Conservation (phyloP, 2,797 vertebrate genomes). For the Caiman crocodilus region DNA sequence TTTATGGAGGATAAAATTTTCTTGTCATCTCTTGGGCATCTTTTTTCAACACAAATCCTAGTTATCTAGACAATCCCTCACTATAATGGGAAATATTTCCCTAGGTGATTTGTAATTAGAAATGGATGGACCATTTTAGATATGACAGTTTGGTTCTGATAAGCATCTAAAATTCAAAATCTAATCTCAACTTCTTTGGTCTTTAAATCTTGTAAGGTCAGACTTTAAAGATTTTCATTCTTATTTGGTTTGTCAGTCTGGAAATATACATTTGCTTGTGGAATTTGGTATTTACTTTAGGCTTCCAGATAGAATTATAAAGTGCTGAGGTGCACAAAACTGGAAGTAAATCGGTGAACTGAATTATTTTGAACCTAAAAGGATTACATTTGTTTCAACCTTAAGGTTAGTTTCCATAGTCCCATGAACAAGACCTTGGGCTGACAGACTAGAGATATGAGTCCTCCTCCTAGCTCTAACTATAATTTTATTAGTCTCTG, state of each 20-base stretch:
- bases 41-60: background rate
- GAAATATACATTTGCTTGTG: background rate
- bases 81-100: constrained; percentile 4
- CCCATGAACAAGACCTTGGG: background rate
- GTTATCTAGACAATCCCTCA: background rate
- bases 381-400: background rate
- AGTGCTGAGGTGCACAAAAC: background rate
- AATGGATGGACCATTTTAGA: background rate
- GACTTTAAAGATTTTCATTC: background rate
- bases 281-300: background rate
- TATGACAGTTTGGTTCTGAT: background rate
- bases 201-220: background rate
- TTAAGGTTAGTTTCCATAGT: background rate
- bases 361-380: background rate
- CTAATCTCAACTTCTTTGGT: background rate
- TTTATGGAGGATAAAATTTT: background rate
- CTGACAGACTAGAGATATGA: background rate
- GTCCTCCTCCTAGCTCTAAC: background rate
- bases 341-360: fast-evolving
- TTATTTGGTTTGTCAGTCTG: background rate
- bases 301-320: background rate
- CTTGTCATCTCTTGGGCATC: background rate
- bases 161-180: background rate
- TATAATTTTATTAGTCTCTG: background rate
- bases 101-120: background rate